Percentiles rank a stretch among this genome's conserved stretches.
Conservation (phyloP, 2,113 vertebrate genomes). For the Todiramphus chloris region DNA sequence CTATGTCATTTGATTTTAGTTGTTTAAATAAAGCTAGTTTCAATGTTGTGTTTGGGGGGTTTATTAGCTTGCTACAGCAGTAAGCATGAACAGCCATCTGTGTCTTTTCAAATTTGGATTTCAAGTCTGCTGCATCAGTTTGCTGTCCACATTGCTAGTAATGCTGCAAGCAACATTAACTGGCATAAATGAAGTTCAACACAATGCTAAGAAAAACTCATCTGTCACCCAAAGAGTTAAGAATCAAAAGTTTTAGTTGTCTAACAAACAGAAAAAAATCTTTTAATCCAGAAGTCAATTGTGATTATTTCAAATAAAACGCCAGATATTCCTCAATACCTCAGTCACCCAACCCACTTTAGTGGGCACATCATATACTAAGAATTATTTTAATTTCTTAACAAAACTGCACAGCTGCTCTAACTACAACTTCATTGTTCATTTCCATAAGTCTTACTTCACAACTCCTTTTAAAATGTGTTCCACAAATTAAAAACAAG, state of each 20-base stretch:
- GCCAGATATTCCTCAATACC: background rate
- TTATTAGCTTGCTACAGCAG: background rate
- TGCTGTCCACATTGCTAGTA: background rate
- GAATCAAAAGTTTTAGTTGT: background rate
- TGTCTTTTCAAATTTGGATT: background rate
- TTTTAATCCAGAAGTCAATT: background rate
- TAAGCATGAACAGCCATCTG: background rate
- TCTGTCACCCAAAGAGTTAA: background rate
- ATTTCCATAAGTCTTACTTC: background rate
- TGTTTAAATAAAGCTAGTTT: background rate
- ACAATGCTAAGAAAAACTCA: background rate
- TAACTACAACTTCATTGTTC: background rate
- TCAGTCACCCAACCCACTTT: background rate
- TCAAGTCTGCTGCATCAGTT: background rate
- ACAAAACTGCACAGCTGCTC: background rate
- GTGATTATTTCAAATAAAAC: background rate
- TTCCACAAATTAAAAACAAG: background rate
- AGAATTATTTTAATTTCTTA: background rate
- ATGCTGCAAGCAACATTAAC: background rate
- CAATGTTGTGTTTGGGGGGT: background rate
- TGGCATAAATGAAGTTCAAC: background rate
- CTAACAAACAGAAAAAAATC: background rate
- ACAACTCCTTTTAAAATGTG: background rate
- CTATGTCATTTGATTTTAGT: background rate
- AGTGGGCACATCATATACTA: accelerated